Base-by-base conservation (phyloP, 2,113 vertebrate species). In the Phodopus roborovskii region DNA sequence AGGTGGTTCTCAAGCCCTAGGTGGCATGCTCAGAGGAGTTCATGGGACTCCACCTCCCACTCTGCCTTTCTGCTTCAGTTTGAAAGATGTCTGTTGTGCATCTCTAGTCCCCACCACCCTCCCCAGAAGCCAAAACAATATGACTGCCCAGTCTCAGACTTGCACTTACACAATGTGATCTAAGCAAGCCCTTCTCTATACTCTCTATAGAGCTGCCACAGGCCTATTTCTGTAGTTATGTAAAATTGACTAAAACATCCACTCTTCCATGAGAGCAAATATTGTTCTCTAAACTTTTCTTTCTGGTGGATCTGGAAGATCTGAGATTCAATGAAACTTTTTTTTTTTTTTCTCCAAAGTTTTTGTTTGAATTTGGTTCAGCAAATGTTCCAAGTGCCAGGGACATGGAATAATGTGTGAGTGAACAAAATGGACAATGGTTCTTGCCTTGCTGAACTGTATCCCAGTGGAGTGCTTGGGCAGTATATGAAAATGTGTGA, bases 301-400 rank as follows among this genome's bases (percentile, higher is more conserved):
- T 39, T 90, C 36, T 88, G 45, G 48, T 92, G 39, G 8, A 53
- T 53, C 50, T 53, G 74, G 42, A 13, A 84, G 10, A 6, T 53
- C 60, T 68, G 78, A 82, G 60, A 89, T 83, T 7, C 42, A 7
- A 11, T 58, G 48, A 53, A 7, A 53, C 11, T 53, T 93, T 78
- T 87, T 56, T 89, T 36, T 19, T 88, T 50, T 92, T 92, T 84
- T 77, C 90, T 62, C 91, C 30, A 90, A 42, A 85, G 42, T 50
- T 73, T 50, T 94, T 92, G 74, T 89, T 83, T 84, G 53, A 92
- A 74, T 87, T 90, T 66, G 60, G 39, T 68, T 48, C 24, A 78
- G 53, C 39, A 70, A 83, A 58, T 86, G 28, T 91, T 90, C 36
- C 36, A 82, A 92, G 71, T 78, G 68, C 56, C 12, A 39, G 75